Evolutionary conservation across 2,113 vertebrate genomes (phyloP), one percentile per base, ranked within the genome.

Genomic region (Siphamia tubifer): DNA sequence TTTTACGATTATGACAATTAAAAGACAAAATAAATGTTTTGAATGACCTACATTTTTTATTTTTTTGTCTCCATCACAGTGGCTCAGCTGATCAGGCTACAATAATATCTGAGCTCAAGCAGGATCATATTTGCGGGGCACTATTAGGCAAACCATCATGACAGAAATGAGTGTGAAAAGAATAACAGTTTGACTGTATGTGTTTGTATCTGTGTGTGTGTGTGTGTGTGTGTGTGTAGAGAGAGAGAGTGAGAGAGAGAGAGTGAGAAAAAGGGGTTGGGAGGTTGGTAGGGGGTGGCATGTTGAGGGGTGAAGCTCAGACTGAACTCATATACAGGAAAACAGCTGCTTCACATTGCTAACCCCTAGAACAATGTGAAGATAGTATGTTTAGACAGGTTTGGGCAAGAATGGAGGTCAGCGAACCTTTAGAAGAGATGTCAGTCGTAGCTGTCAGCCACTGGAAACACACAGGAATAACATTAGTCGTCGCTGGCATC

Each of bases 261-360:
- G 35, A 25, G 45, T 34, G 21, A 21, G 13, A 55, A 4, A 16
- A 5, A 4, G 19, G 17, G 32, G 13, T 19, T 2, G 5, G 38
- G 25, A 23, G 10, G 16, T 28, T 6, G 2, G 6, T 49, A 21
- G 24, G 34, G 54, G 17, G 52, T 48, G 27, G 3, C 28, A 32
- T 45, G 43, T 16, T 47, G 49, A 5, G 51, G 44, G 54, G 69
- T 75, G 85, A 81, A 80, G 52, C 67, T 82, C 69, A 61, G 47
- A 70, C 77, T 66, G 68, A 83, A 82, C 70, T 68, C 89, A 73
- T 85, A 81, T 52, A 79, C 55, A 79, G 74, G 77, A 76, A 91
- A 92, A 88, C 87, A 91, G 90, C 87, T 93, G 91, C 85, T 85
- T 77, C 71, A 81, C 84, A 88, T 82, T 81, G 73, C 89, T 90